Evolutionary conservation across 2,888 invertebrate genomes (phyloP).

Genomic region (Machimus rusticus): DNA sequence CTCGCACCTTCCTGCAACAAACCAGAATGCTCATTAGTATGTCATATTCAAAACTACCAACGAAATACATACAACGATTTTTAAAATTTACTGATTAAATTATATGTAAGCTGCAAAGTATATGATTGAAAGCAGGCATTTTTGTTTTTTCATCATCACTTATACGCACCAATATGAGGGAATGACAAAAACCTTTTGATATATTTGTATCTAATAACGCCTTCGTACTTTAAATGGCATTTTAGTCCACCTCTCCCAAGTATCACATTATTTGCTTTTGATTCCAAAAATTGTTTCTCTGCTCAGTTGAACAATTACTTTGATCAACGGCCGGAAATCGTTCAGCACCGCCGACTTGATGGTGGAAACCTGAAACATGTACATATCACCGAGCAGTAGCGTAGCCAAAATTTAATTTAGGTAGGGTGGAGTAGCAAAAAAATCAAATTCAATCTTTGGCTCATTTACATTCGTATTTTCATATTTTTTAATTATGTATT

Average conservation of each 20-base stretch:
- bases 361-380: no score
- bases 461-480: no score
- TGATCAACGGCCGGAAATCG: no score
- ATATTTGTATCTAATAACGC: neutral
- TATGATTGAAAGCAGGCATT: neutral
- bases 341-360: no score
- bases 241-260: neutral
- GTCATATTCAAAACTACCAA: no score
- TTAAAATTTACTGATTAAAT: neutral
- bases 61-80: neutral
- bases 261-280: neutral
- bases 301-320: no score
- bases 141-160: neutral
- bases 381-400: no score
- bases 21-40: neutral
- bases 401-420: no score
- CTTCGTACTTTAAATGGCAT: neutral
- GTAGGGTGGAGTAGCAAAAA: no score
- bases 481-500: no score
- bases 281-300: neutral
- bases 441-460: no score
- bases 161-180: neutral
- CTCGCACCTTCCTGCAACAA: neutral
- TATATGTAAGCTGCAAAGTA: neutral
- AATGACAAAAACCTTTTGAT: neutral